Evolutionary conservation across 2,797 vertebrate species (phyloP).

Genomic region (Poeciliopsis gracilis): DNA sequence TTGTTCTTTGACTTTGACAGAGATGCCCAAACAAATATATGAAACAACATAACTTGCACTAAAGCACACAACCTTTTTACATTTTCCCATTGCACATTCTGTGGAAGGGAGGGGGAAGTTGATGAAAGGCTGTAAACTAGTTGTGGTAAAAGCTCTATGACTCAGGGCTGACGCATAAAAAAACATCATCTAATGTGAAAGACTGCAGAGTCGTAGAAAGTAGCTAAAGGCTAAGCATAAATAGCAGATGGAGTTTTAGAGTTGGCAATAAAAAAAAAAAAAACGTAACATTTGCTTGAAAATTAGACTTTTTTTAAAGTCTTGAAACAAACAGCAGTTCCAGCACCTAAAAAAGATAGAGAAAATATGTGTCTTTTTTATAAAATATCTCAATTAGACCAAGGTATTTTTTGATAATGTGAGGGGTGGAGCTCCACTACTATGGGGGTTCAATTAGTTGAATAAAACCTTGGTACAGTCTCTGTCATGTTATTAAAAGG

Average conservation of each 20-base stretch:
- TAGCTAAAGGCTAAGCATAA: constrained; percentile 54
- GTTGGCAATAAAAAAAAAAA: constrained; percentile 22
- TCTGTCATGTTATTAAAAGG: background rate
- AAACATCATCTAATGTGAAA: constrained; percentile 53
- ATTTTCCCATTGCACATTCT: constrained; percentile 25
- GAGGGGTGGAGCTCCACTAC: background rate
- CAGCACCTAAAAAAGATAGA: background rate
- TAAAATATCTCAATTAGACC: background rate
- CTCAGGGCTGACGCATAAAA: constrained; percentile 49
- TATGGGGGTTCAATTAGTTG: background rate
- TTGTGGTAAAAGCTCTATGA: constrained; percentile 57
- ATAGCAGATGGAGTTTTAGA: constrained; percentile 34
- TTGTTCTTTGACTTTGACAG: constrained; percentile 8
- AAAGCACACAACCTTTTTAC: background rate
- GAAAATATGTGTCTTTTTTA: background rate
- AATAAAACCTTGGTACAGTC: background rate
- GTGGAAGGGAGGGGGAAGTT: constrained; percentile 32
- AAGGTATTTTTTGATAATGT: background rate
- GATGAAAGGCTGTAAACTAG: constrained; percentile 50
- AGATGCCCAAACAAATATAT: background rate
- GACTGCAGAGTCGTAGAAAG: constrained; percentile 34
- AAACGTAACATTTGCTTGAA: constrained; percentile 4
- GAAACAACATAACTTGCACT: background rate
- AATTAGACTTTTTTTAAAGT: background rate
- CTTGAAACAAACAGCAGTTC: background rate